Base-by-base conservation (phyloP, 2,113 vertebrate species). In the Empidonax traillii region DNA sequence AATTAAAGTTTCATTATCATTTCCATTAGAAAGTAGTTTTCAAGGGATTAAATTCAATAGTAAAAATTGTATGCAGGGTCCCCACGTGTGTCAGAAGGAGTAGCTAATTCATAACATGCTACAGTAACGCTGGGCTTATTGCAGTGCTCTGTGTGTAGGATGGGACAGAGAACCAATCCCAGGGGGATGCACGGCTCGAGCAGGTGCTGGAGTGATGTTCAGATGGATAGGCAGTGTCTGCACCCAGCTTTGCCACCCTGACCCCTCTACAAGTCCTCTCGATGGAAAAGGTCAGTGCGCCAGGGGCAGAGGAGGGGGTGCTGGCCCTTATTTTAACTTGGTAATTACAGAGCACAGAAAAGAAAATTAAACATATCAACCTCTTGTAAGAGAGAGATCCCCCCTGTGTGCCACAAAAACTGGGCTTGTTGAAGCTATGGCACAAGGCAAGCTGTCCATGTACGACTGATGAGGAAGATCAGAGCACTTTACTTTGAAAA, bases 1-100 rank as follows among this genome's bases (percentile, higher is more conserved):
- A 97, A 98, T 98, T 97, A 97, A 96, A 93, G 61, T 96, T 98
- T 93, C 95, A 92, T 97, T 92, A 94, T 86, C 52, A 74, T 95
- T 97, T 97, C 95, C 90, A 96, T 97, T 96, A 97, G 89, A 95
- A 97, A 94, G 91, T 58, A 83, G 62, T 44, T 96, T 91, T 96
- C 85, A 39, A 62, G 91, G 79, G 95, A 93, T 91, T 97, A 94
- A 86, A 79, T 77, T 95, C 93, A 24, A 74, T 75, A 85, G 61
- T 74, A 95, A 92, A 94, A 95, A 69, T 35, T 1, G 18, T 35
- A 82, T 31, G 68, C 63, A 39, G 71, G 47, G 76, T 71, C 73
- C 69, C 61, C 2, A 63, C 4, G 76, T 3, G 1, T 84, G 86
- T 49, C 61, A 89, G 78, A 72, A 82, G 65, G 56, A 73, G 55